phyloP scores from a whole-genome alignment of 2,797 vertebrate species.

The Diplodus puntazzo region DNA sequence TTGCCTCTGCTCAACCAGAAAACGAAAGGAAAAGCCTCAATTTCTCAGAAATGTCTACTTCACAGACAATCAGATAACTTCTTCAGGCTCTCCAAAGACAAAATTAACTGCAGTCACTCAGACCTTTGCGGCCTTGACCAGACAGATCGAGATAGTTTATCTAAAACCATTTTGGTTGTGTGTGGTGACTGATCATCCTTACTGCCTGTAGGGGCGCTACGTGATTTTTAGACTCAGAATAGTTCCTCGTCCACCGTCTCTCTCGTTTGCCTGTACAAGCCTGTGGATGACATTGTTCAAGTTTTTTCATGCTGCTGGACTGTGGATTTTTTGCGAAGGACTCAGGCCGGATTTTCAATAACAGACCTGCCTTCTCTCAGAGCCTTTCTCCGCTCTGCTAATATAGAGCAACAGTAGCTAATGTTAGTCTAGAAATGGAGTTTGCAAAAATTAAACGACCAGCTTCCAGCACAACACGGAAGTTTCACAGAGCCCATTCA shows the following conservation, averaged over 20 bases:
- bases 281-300: too few relatives aligned
- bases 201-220: not conserved
- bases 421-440: too few relatives aligned
- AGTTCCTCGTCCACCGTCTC: not conserved
- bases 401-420: too few relatives aligned
- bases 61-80: not conserved
- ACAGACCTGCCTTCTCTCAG: too few relatives aligned
- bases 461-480: too few relatives aligned
- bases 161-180: not conserved
- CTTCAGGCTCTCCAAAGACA: constrained; percentile 11
- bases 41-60: constrained; percentile 23
- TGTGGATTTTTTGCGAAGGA: too few relatives aligned
- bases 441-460: too few relatives aligned
- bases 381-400: too few relatives aligned
- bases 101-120: constrained; percentile 7
- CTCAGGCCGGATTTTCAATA: too few relatives aligned
- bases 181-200: not conserved
- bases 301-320: too few relatives aligned
- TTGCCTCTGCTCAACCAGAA: constrained; percentile 8
- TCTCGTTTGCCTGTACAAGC: too few relatives aligned
- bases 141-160: not conserved
- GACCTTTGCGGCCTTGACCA: constrained; percentile 9
- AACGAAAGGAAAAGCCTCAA: constrained; percentile 17
- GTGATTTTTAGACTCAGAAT: not conserved
- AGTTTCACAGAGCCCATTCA: too few relatives aligned